Conservation (phyloP, 1,140 invertebrate species). For the Lanistes nyassanus region DNA sequence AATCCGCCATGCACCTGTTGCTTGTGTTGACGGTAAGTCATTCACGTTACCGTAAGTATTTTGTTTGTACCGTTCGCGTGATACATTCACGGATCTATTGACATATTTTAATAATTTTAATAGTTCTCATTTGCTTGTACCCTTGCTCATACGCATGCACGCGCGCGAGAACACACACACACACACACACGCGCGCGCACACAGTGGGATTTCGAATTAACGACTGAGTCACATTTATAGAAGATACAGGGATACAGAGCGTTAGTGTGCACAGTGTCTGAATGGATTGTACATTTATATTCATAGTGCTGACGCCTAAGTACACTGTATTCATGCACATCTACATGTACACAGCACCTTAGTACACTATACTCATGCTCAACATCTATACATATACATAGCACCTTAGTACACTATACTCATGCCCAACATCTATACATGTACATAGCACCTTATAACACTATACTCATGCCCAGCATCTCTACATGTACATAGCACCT, state of each 20-base stretch:
- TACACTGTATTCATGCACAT: too few relatives aligned
- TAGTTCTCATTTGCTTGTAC: not conserved
- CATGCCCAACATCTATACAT: not conserved
- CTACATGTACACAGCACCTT: conserved; percentile 1
- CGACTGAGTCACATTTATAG: not conserved
- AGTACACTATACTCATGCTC: too few relatives aligned
- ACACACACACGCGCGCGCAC: conserved; percentile 1
- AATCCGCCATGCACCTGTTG: too few relatives aligned
- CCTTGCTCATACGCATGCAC: not conserved
- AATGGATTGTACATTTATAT: not conserved
- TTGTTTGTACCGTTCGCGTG: not conserved
- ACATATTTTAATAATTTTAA: too few relatives aligned
- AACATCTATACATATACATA: not conserved
- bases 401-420: not conserved
- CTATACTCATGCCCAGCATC: too few relatives aligned
- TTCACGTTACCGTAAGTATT: too few relatives aligned
- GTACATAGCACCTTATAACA: too few relatives aligned
- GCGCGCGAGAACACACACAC: not conserved
- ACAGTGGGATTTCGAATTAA: not conserved
- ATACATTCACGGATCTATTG: not conserved
- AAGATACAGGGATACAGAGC: not conserved
- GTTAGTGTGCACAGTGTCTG: not conserved
- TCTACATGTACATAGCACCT: too few relatives aligned
- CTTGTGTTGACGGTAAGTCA: too few relatives aligned
- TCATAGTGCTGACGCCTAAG: too few relatives aligned